Conservation (phyloP, 2,797 vertebrate species). For the Hybognathus amarus region DNA sequence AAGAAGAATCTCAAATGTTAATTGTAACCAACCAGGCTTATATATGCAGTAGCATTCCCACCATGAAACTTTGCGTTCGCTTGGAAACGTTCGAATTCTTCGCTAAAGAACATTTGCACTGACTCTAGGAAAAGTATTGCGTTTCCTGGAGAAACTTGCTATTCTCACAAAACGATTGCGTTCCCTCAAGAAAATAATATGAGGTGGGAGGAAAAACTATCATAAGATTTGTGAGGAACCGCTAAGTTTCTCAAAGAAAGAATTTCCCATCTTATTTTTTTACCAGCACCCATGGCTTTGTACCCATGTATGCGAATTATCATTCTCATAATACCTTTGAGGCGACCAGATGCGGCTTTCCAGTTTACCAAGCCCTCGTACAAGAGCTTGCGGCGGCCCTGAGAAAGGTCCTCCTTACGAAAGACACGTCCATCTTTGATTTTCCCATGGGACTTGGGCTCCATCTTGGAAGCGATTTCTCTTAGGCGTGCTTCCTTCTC, state of each 20-base stretch:
- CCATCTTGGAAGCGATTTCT: constrained; percentile 88
- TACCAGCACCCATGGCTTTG: not conserved
- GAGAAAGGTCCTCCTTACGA: constrained; percentile 86
- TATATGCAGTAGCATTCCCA: not conserved
- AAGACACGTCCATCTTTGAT: constrained; percentile 89
- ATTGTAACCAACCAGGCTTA: not conserved
- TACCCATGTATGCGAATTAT: not conserved
- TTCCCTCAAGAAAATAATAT: not conserved
- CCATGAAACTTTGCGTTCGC: not conserved
- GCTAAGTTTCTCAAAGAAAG: not conserved
- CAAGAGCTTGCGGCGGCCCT: constrained; percentile 77
- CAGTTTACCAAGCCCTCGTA: constrained; percentile 88
- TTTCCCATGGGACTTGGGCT: constrained; percentile 86
- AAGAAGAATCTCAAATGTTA: not conserved
- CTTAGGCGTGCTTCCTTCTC: constrained; percentile 89
- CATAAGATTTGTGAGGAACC: not conserved
- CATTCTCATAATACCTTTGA: constrained; percentile 84
- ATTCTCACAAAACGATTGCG: not conserved
- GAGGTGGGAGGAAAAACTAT: too few relatives aligned
- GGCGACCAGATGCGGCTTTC: constrained; percentile 90
- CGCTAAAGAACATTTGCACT: too few relatives aligned
- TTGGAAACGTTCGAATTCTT: not conserved
- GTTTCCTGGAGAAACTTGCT: too few relatives aligned
- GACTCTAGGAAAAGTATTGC: too few relatives aligned
- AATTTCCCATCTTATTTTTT: not conserved